Percentiles rank a stretch among this genome's conserved stretches.
phyloP scores from a whole-genome alignment of 2,888 invertebrate genomes.

The Steromphala cineraria region DNA sequence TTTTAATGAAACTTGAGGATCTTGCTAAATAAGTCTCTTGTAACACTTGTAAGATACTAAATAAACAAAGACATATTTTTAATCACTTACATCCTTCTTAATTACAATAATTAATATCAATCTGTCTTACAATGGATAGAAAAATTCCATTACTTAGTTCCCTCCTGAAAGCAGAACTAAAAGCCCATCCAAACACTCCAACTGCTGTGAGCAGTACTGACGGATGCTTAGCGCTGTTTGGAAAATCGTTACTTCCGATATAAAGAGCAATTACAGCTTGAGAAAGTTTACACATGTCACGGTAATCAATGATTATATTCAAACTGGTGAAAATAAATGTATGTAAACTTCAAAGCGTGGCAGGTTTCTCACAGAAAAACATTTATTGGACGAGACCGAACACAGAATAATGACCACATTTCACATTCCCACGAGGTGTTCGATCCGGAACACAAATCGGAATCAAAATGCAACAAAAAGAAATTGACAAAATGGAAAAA shows the following conservation, averaged over 20 bases:
- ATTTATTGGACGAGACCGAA: neutral
- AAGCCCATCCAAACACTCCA: no score
- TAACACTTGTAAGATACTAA: no score
- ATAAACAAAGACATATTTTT: no score
- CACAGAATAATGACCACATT: neutral
- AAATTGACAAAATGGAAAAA: conserved; percentile 1
- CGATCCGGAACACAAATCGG: neutral
- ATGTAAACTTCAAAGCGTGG: neutral
- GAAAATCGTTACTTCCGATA: neutral
- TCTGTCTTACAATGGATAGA: no score
- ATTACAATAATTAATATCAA: no score
- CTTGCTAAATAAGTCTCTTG: no score
- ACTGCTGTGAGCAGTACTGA: no score
- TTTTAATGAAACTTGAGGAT: no score
- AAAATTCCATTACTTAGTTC: no score
- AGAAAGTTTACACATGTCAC: neutral
- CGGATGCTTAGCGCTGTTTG: no score
- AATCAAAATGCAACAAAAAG: conserved; percentile 6
- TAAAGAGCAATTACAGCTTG: neutral
- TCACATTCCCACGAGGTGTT: neutral
- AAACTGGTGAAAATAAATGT: neutral
- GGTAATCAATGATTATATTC: conserved; percentile 5
- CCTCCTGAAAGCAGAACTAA: no score
- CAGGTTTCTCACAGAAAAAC: conserved; percentile 1
- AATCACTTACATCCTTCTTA: no score